These are phyloP conservation scores for Darevskia mixta DNA, from an alignment of 2,797 vertebrate species.

Conservation along the genomic window DNA sequence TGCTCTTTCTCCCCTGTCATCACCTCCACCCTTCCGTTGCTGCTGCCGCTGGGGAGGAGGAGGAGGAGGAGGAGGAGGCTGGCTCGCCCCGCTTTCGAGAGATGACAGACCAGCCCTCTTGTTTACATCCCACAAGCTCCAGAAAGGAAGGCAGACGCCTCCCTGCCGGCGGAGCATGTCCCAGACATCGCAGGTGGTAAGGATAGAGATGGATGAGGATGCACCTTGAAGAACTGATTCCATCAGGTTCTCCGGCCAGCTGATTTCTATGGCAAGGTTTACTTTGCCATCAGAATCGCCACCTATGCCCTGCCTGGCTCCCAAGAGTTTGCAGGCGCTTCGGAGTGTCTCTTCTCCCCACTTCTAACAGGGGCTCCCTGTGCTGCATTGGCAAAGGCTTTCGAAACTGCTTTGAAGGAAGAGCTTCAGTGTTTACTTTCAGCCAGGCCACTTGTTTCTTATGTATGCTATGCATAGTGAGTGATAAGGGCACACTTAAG, in stretches of 20 bases:
- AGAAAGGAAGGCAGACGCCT: background rate
- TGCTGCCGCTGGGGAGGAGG: background rate
- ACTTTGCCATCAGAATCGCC: background rate
- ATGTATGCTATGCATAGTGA: background rate
- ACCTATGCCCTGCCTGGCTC: background rate
- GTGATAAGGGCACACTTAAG: background rate
- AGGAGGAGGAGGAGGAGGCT: background rate
- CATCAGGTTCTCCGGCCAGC: background rate
- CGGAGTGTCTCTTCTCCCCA: background rate
- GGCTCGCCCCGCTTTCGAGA: background rate
- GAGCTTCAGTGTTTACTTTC: background rate
- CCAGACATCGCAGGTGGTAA: too few relatives aligned
- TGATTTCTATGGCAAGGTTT: background rate
- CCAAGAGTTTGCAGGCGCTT: background rate
- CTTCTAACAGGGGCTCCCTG: background rate
- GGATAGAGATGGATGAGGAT: background rate
- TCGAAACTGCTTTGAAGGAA: background rate
- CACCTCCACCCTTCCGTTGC: constrained; percentile 18
- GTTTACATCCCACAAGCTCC: background rate
- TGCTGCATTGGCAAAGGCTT: background rate
- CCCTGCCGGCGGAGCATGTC: too few relatives aligned
- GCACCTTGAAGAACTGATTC: background rate
- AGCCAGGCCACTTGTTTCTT: background rate
- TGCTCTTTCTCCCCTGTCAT: background rate
- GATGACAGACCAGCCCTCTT: background rate